phyloP scores from a whole-genome alignment of 2,113 vertebrate genomes.

The Fregata magnificens region DNA sequence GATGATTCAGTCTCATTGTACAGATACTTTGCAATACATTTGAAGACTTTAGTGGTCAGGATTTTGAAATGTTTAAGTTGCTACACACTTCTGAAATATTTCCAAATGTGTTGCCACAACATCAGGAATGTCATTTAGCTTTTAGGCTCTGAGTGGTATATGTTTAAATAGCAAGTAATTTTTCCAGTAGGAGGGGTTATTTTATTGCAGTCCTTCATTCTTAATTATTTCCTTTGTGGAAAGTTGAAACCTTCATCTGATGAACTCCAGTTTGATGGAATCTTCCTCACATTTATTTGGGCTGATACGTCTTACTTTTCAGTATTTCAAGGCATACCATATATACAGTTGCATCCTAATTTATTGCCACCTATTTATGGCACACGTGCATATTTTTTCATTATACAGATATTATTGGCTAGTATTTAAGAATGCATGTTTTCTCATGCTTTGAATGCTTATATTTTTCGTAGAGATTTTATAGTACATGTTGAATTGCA shows the following conservation, averaged over 20 bases:
- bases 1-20: not conserved
- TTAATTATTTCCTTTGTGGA: not conserved
- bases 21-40: not conserved
- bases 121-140: not conserved
- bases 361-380: not conserved
- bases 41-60: not conserved
- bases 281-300: not conserved
- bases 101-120: not conserved
- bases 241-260: not conserved
- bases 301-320: not conserved
- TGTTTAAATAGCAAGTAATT: not conserved
- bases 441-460: not conserved
- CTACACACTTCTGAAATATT: not conserved
- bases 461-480: not conserved
- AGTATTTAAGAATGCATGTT: not conserved
- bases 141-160: not conserved
- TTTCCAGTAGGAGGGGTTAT: not conserved
- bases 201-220: not conserved
- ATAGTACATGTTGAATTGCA: not conserved
- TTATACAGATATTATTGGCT: not conserved
- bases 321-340: not conserved
- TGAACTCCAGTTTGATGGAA: not conserved
- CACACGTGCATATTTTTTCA: accelerated
- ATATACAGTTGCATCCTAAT: not conserved
- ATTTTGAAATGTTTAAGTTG: slow-evolving; percentile 12